These are phyloP conservation scores for Apoderus coryli DNA, from an alignment of 2,888 invertebrate genomes.

Conservation along the genomic window DNA sequence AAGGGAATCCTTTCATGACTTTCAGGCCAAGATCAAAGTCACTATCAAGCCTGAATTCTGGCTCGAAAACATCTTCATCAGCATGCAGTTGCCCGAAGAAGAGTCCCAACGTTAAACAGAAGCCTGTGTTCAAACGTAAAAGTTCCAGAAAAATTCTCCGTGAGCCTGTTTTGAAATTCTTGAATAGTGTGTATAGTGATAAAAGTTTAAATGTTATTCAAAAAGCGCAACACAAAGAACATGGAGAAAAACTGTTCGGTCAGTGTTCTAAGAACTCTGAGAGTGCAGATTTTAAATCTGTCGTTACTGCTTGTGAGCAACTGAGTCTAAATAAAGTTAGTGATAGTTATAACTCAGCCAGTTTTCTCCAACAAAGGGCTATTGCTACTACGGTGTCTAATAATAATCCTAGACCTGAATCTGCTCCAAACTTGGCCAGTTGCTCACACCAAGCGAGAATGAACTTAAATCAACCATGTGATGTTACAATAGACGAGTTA, in stretches of 20 bases:
- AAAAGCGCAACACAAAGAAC: slow-evolving; percentile 13
- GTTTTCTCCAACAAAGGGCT: slow-evolving; percentile 8
- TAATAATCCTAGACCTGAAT: slow-evolving; percentile 10
- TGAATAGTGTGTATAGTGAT: slow-evolving; percentile 26
- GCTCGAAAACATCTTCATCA: too few species aligned
- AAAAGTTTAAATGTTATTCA: slow-evolving; percentile 10
- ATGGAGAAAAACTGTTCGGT: slow-evolving; percentile 25
- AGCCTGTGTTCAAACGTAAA: slow-evolving; percentile 26
- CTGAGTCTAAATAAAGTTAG: slow-evolving; percentile 26
- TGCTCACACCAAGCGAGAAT: slow-evolving; percentile 65
- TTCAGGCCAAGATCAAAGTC: slow-evolving; percentile 28
- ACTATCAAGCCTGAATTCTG: slow-evolving; percentile 29
- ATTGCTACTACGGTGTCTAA: too few species aligned
- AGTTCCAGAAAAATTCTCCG: slow-evolving; percentile 35
- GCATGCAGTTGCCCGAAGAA: slow-evolving; percentile 26
- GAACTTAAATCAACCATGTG: slow-evolving; percentile 52
- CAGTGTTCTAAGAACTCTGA: slow-evolving; percentile 20
- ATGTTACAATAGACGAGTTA: slow-evolving; percentile 86
- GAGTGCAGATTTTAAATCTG: slow-evolving; percentile 30
- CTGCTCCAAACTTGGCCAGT: slow-evolving; percentile 27
- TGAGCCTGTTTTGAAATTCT: slow-evolving; percentile 41
- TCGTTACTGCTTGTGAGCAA: slow-evolving; percentile 31
- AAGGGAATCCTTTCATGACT: slow-evolving; percentile 27
- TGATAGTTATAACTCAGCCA: slow-evolving; percentile 10
- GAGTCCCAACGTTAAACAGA: slow-evolving; percentile 23